phyloP scores from a whole-genome alignment of 2,888 invertebrate species.

The Dorcus parallelipipedus region DNA sequence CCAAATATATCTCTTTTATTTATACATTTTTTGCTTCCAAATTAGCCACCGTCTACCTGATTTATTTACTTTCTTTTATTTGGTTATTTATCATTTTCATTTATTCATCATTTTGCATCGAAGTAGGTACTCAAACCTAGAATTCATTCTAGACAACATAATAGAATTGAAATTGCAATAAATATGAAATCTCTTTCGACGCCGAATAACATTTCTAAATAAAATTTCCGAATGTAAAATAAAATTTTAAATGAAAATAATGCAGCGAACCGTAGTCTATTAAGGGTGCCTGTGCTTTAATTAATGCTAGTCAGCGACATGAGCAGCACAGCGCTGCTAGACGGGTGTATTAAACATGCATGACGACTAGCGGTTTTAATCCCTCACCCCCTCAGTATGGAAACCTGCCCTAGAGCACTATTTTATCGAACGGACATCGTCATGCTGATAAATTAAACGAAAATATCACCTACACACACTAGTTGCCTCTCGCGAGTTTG shows the following conservation, averaged over 20 bases:
- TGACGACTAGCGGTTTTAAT: constrained; percentile 19
- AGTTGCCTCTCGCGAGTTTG: not conserved
- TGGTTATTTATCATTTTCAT: too few relatives aligned
- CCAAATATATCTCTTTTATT: too few relatives aligned
- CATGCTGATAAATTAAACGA: constrained; percentile 2
- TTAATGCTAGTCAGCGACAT: constrained; percentile 24
- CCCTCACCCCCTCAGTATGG: not conserved
- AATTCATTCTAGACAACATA: too few relatives aligned
- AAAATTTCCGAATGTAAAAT: not conserved
- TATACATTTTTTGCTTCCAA: too few relatives aligned
- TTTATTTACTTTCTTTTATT: too few relatives aligned
- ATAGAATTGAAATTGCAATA: too few relatives aligned
- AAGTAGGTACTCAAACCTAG: too few relatives aligned
- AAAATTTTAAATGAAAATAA: constrained; percentile 19
- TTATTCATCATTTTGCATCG: too few relatives aligned
- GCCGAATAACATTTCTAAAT: too few relatives aligned
- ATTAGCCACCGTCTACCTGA: too few relatives aligned
- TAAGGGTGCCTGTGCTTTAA: constrained; percentile 22
- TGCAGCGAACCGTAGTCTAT: constrained; percentile 15
- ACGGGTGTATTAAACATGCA: constrained; percentile 24
- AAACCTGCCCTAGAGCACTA: not conserved
- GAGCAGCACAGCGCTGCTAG: constrained; percentile 20
- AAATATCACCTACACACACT: not conserved
- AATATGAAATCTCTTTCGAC: too few relatives aligned
- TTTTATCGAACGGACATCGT: constrained; percentile 3